Base-by-base conservation (phyloP, 2,888 invertebrate species). In the Nomada hirtipes region DNA sequence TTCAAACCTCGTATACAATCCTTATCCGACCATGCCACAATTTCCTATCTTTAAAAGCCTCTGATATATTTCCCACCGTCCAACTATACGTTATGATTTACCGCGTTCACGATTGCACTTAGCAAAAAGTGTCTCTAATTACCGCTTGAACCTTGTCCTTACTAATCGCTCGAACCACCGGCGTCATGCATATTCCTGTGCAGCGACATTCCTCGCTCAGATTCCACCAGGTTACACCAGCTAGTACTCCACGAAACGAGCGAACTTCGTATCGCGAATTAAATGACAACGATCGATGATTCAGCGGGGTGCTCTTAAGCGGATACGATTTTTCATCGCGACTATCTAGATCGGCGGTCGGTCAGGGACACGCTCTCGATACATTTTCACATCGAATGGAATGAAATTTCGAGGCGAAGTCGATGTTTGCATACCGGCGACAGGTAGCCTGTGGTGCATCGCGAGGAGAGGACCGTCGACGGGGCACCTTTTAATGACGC, bases 401-500 rank as follows among this genome's bases (percentile, higher is more conserved):
- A 18, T n/a, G n/a, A 50, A 50, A n/a, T 53, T n/a, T 44, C 74
- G 52, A 55, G 50, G 53, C 36, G 73, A 70, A 73, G 63, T 52
- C 15, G 69, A 67, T 47, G 23, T 76, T 73, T 69, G 76, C 75
- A 75, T 80, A 59, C 26, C 29, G 13, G 20, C 26, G 44, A 44
- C 44, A 29, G 47, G 59, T 53, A 52, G 74, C 55, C 55, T 71
- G 63, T 52, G 69, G 69, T 80, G 68, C 71, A 59, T 74, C 74
- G 60, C 63, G 20, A 29, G 26, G 57, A 47, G 76, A 80, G 67
- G 79, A 76, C 74, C 78, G 86, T 81, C 63, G 68, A 74, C 78
- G 83, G 76, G 82, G 68, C 70, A 80, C 71, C 84, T 87, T 81
- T 86, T 86, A 88, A 87, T 79, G 82, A 78, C 64, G 78, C 77